phyloP scores from a whole-genome alignment of 2,888 invertebrate genomes.

The Serrognathus titanus region DNA sequence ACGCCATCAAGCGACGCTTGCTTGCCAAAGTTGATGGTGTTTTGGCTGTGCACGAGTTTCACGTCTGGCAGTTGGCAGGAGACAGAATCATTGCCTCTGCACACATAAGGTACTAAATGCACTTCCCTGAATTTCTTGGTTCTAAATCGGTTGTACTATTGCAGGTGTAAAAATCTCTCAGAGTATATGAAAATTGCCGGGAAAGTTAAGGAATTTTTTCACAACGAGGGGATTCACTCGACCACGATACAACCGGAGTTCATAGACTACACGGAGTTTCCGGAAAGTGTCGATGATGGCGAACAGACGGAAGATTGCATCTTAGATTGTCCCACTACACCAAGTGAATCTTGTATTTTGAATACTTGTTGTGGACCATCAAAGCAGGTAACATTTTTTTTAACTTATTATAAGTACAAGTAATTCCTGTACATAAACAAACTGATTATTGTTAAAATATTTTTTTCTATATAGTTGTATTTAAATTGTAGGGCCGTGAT shows the following conservation, averaged over 20 bases:
- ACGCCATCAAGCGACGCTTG: conserved; percentile 84
- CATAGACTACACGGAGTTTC: conserved; percentile 67
- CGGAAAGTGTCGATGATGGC: conserved; percentile 46
- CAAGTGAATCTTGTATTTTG: conserved; percentile 71
- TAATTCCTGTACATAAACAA: too few species aligned
- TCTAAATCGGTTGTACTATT: background rate
- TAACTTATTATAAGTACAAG: background rate
- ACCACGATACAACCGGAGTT: conserved; percentile 99
- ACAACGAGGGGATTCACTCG: conserved; percentile 97
- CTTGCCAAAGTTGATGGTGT: conserved; percentile 91
- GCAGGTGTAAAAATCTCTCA: conserved; percentile 83
- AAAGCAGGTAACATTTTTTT: conserved; percentile 58
- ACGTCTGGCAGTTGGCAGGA: conserved; percentile 97
- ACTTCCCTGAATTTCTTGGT: background rate
- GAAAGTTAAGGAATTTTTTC: conserved; percentile 95
- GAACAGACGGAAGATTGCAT: conserved; percentile 68
- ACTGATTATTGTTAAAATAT: too few species aligned
- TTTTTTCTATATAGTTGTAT: background rate
- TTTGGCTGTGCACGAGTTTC: conserved; percentile 94
- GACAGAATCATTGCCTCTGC: conserved; percentile 96
- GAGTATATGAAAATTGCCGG: conserved; percentile 98
- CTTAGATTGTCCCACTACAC: conserved; percentile 82
- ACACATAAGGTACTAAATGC: conserved; percentile 71
- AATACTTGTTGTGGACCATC: conserved; percentile 87
- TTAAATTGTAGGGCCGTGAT: conserved; percentile 52